Evolutionary conservation across 2,113 vertebrate species (phyloP).

Genomic region (Felis chaus): DNA sequence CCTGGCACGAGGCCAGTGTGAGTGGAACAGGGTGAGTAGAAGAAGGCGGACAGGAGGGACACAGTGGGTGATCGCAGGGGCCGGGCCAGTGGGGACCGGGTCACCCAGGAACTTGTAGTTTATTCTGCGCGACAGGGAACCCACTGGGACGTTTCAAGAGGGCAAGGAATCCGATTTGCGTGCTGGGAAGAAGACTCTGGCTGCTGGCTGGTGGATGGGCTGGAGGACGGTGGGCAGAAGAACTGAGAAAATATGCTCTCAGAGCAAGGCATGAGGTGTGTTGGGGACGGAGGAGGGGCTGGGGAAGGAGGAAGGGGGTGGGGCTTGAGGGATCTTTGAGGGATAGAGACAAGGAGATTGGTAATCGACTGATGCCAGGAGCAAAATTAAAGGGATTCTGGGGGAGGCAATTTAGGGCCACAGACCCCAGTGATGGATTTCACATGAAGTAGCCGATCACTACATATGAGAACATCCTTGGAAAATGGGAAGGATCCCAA

Average conservation of each 20-base stretch:
- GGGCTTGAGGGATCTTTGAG: neutral
- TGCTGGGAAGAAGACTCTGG: neutral
- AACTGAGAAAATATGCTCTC: neutral
- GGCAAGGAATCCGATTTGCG: neutral
- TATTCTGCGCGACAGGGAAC: neutral
- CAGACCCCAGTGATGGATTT: neutral
- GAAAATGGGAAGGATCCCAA: neutral
- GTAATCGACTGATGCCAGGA: neutral
- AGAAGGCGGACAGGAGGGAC: neutral
- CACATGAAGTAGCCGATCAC: neutral
- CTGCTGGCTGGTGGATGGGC: neutral
- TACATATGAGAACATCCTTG: neutral
- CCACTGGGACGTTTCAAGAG: neutral
- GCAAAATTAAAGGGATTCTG: neutral
- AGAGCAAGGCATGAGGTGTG: neutral
- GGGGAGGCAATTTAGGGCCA: neutral
- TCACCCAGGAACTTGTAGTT: neutral
- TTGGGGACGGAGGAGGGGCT: neutral
- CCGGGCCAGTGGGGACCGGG: neutral
- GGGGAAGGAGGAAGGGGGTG: too few relatives aligned
- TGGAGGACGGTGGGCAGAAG: neutral
- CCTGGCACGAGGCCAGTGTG: neutral
- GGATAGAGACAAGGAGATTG: neutral
- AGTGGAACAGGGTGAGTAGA: neutral
- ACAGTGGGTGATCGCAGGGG: fast-evolving